A percentile compares a stretch with the other conserved stretches of the same genome.
phyloP scores from a whole-genome alignment of 1,140 invertebrate species.

The Trichomalopsis sarcophagae region DNA sequence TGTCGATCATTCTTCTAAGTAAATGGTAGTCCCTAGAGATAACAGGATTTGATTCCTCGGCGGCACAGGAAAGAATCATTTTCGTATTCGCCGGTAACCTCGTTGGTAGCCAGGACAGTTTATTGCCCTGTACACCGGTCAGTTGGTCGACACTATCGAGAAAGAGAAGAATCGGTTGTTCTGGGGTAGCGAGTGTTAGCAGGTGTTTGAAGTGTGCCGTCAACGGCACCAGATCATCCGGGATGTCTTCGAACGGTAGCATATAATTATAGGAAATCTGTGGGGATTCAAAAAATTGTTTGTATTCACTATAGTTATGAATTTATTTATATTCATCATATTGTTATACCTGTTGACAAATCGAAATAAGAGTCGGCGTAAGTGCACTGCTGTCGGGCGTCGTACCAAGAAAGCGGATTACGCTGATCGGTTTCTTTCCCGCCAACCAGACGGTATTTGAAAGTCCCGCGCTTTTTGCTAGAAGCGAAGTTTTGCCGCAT shows the following conservation, averaged over 20 bases:
- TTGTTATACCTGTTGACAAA: conserved; percentile 91
- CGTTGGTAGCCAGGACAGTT: conserved; percentile 97
- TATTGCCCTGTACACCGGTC: conserved; percentile 95
- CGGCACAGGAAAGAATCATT: conserved; percentile 93
- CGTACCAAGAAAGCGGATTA: conserved; percentile 96
- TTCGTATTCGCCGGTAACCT: conserved; percentile 92
- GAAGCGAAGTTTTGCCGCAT: conserved; percentile 96
- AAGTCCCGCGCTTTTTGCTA: conserved; percentile 94
- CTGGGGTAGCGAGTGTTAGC: conserved; percentile 85
- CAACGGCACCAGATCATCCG: conserved; percentile 95
- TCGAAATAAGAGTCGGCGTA: conserved; percentile 94
- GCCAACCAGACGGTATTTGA: conserved; percentile 83
- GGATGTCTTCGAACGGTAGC: conserved; percentile 93
- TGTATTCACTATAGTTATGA: neutral
- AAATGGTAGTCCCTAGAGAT: conserved; percentile 92
- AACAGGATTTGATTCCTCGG: conserved; percentile 89
- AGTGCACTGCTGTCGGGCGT: conserved; percentile 97
- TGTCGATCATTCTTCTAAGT: conserved; percentile 91
- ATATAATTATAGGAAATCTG: conserved; percentile 97
- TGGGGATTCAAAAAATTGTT: conserved; percentile 57
- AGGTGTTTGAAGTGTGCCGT: conserved; percentile 97
- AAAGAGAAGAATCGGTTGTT: conserved; percentile 91
- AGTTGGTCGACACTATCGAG: conserved; percentile 96
- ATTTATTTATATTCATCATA: neutral
- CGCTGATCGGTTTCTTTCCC: conserved; percentile 86